Conservation (phyloP, 1,140 invertebrate genomes). For the Bathynomus jamesi region DNA sequence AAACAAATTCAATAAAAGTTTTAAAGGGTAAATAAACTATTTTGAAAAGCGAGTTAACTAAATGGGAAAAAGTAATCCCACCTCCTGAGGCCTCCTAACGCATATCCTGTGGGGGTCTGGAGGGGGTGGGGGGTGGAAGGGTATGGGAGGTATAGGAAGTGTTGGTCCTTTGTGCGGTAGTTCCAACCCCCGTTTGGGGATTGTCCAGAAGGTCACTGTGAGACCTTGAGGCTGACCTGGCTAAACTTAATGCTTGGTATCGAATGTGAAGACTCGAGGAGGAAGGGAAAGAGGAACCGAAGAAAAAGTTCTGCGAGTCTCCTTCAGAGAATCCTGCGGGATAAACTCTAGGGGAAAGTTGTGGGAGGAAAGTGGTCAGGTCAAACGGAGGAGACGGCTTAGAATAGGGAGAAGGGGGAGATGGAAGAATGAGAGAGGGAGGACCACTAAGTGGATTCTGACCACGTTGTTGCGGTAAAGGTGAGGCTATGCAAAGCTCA, state of each 20-base stretch:
- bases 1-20: too few species aligned
- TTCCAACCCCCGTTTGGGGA: conserved; percentile 8
- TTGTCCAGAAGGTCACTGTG: conserved; percentile 28
- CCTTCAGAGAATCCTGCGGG: background rate
- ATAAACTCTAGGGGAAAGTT: conserved; percentile 9
- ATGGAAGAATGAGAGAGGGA: conserved; percentile 10
- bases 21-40: background rate
- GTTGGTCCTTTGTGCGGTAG: conserved; percentile 11
- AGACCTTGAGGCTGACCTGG: conserved; percentile 27
- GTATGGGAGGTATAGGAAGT: conserved; percentile 25
- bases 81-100: conserved; percentile 29
- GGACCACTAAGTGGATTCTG: background rate
- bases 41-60: background rate
- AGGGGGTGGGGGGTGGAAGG: conserved; percentile 22
- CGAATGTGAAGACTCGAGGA: conserved; percentile 23
- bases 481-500: background rate
- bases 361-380: conserved; percentile 31
- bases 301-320: background rate
- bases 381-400: conserved; percentile 32
- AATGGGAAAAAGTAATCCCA: conserved; percentile 5
- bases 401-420: conserved; percentile 11
- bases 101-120: conserved; percentile 16
- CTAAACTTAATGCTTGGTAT: conserved; percentile 30
- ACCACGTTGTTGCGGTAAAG: conserved; percentile 9
- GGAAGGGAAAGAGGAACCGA: conserved; percentile 1